Percentiles rank a stretch among this genome's conserved stretches.
Evolutionary conservation across 2,888 invertebrate species (phyloP).

Genomic region (Cyclophora albipunctata): DNA sequence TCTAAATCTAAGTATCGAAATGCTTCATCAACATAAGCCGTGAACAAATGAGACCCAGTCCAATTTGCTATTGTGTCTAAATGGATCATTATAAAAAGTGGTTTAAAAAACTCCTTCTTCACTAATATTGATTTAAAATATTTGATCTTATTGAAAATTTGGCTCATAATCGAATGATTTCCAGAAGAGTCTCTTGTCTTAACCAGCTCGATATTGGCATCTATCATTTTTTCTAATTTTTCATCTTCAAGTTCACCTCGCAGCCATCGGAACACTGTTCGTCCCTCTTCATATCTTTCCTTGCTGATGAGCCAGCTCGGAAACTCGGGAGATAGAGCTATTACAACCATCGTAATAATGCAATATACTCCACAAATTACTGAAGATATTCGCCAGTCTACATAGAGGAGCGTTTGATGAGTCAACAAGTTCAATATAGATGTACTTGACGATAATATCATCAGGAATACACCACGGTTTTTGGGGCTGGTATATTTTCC

Average conservation of each 20-base stretch:
- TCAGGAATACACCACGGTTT: conserved; percentile 11
- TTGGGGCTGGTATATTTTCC: neutral
- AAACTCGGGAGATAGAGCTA: conserved; percentile 69
- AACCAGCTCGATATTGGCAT: conserved; percentile 28
- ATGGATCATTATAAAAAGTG: conserved; percentile 46
- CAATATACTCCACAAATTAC: conserved; percentile 55
- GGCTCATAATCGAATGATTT: conserved; percentile 13
- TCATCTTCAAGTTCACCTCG: conserved; percentile 60
- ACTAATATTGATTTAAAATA: conserved; percentile 22
- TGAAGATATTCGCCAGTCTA: conserved; percentile 70
- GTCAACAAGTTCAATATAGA: conserved; percentile 73
- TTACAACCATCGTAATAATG: conserved; percentile 49
- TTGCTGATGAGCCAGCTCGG: conserved; percentile 77
- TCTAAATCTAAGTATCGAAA: conserved; percentile 34
- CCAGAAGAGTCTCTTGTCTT: conserved; percentile 19
- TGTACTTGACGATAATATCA: conserved; percentile 71
- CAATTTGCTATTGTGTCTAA: conserved; percentile 41
- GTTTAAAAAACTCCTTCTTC: conserved; percentile 46
- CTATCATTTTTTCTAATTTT: conserved; percentile 23
- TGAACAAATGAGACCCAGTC: conserved; percentile 39
- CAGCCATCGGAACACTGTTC: conserved; percentile 68
- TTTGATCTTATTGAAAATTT: conserved; percentile 3
- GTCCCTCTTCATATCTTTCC: conserved; percentile 65
- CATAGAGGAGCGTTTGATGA: conserved; percentile 75
- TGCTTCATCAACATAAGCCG: conserved; percentile 35